These are phyloP conservation scores for Sander lucioperca DNA, from an alignment of 2,113 vertebrate species.

Conservation along the genomic window DNA sequence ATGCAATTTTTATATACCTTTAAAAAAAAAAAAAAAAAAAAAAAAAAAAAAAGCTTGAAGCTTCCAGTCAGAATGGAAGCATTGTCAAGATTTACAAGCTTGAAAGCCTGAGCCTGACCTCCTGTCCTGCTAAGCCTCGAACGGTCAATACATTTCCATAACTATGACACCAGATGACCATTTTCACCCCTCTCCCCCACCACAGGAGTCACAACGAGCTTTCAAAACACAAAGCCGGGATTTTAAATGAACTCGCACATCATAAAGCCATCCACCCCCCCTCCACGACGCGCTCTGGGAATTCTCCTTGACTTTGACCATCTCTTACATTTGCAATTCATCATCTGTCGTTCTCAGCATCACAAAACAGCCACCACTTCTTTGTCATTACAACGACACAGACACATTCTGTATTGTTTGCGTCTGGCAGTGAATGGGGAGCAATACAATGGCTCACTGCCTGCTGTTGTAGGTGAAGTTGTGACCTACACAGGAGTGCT, in stretches of 20 bases:
- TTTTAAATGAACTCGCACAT: conserved; percentile 78
- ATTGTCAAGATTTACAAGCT: conserved; percentile 51
- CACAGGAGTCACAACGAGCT: conserved; percentile 53
- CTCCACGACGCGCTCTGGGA: conserved; percentile 62
- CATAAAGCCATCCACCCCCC: conserved; percentile 40
- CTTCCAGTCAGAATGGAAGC: conserved; percentile 15
- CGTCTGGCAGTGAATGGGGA: conserved; percentile 49
- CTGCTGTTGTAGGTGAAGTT: conserved; percentile 38
- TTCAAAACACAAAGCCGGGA: conserved; percentile 66
- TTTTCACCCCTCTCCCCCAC: conserved; percentile 55
- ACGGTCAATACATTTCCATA: conserved; percentile 80
- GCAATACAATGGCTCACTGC: conserved; percentile 45
- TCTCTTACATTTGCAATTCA: conserved; percentile 83
- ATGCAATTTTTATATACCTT: conserved; percentile 10
- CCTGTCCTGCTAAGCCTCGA: conserved; percentile 66
- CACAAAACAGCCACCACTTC: conserved; percentile 64
- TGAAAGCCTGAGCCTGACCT: conserved; percentile 55
- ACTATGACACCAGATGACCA: conserved; percentile 82
- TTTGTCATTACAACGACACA: conserved; percentile 79
- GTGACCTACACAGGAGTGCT: conserved; percentile 18
- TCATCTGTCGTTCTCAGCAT: conserved; percentile 68
- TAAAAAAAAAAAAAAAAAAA: background rate
- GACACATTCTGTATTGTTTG: conserved; percentile 66
- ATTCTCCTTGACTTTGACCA: conserved; percentile 80
- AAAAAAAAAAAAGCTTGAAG: conserved; percentile 1